Base-by-base conservation (phyloP, 2,113 vertebrate species). In the Mystacornis crossleyi region DNA sequence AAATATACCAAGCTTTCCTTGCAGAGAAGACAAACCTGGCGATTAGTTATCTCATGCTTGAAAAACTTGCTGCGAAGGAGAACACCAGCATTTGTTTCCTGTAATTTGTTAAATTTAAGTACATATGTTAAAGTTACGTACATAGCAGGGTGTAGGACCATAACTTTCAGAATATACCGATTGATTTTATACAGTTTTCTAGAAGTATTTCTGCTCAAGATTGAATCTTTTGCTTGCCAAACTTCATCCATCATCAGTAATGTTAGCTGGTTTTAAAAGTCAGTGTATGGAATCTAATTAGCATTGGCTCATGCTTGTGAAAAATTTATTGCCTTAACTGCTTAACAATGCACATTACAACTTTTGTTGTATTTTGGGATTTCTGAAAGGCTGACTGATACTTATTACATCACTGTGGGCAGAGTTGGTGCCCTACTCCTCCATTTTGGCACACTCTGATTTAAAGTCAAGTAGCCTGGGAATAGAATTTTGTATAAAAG, bases 141-240 rank as follows among this genome's bases (percentile, higher is more conserved):
- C 9, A 11, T 0, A 1, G 34, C 14, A 38, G 9, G 42, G 8
- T 9, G 19, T 28, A 36, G 19, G 13, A 42, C 3, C 8, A 5
- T n/a, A 26, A 24, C 2, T 83, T 77, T 75, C 14, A n/a, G 16
- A 47, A 64, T 33, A 29, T 33, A 24, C 3, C 3, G 51, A n/a
- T 29, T 28, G 5, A 55, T 75, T 31, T 67, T n/a, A 29, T 15
- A 17, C 24, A 69, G 2, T 53, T 69, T 72, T 73, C 25, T 73
- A 19, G 21, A 10, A 81, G 12, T 25, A 3, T 29, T 77, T 43
- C 54, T 64, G 2, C 12, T 75, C 2, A 25, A 55, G 23, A 38
- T 31, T 64, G 65, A 70, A 71, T 84, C 4, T 72, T 70, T n/a
- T 66, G 2, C 28, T 65, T 66, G 13, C 31, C 10, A 61, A 28